A percentile compares a stretch with the other conserved stretches of the same genome.
phyloP scores from a whole-genome alignment of 2,888 invertebrate genomes.

The Choristoneura rosaceana region DNA sequence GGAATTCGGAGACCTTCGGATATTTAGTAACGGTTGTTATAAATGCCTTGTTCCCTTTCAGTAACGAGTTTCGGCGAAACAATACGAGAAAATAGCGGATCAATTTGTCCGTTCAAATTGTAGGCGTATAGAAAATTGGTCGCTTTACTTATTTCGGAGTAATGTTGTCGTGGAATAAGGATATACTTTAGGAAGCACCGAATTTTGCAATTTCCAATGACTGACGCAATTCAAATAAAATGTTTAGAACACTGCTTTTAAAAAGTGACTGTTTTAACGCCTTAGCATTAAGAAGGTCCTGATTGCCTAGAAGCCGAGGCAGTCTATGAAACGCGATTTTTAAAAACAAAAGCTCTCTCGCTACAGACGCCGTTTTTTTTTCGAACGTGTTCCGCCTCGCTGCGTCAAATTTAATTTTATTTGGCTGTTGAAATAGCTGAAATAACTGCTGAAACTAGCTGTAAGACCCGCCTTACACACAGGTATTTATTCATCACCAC shows the following conservation, averaged over 20 bases:
- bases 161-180: neutral
- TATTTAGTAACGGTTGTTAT: conserved; percentile 66
- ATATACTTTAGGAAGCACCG: neutral
- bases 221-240: neutral
- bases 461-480: no score
- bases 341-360: no score
- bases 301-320: no score
- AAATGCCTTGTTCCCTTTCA: conserved; percentile 61
- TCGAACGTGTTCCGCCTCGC: no score
- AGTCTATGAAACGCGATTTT: no score
- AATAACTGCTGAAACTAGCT: no score
- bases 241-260: neutral
- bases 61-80: conserved; percentile 56
- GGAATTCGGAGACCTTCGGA: conserved; percentile 54
- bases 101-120: conserved; percentile 32
- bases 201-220: neutral
- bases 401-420: no score
- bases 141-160: conserved; percentile 6
- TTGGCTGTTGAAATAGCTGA: no score
- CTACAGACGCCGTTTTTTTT: no score
- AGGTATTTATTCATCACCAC: no score
- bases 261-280: neutral
- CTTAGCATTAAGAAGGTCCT: no score
- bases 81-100: conserved; percentile 28
- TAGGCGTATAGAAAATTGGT: conserved; percentile 34